These are phyloP conservation scores for Grammomys dolichurus DNA, from an alignment of 2,113 vertebrate genomes.

Conservation along the genomic window DNA sequence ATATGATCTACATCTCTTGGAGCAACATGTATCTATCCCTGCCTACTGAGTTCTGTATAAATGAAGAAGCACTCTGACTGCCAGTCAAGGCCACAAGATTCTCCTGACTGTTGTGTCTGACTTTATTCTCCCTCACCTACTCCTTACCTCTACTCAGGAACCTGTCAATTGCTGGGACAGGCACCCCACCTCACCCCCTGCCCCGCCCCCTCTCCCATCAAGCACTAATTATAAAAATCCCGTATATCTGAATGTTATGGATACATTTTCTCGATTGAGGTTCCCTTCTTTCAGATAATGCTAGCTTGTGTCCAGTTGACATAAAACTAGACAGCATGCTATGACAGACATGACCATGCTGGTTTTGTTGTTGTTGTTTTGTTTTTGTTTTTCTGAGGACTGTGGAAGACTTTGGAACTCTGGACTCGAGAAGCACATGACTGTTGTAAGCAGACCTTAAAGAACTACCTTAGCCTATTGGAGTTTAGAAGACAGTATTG, in stretches of 20 bases:
- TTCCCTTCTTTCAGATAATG: background rate
- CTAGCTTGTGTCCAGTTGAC: background rate
- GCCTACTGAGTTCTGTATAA: too few species aligned
- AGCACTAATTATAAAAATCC: background rate
- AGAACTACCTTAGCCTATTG: background rate
- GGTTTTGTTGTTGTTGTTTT: background rate
- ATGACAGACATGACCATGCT: background rate
- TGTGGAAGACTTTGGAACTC: background rate
- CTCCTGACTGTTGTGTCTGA: too few species aligned
- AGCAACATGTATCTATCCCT: too few species aligned
- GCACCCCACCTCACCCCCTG: rapidly evolving
- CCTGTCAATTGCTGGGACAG: too few species aligned
- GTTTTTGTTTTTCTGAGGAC: background rate
- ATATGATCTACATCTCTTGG: too few species aligned
- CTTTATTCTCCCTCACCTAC: too few species aligned
- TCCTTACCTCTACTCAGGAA: too few species aligned
- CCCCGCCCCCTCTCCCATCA: background rate
- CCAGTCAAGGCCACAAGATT: too few species aligned
- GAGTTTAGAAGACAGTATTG: background rate
- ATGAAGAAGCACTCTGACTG: too few species aligned
- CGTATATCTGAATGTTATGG: background rate
- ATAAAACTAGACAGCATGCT: background rate
- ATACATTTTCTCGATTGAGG: background rate
- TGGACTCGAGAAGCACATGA: background rate
- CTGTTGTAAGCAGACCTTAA: background rate